Conservation (phyloP, 2,888 invertebrate species). For the Cataglyphis rosenhaueri region DNA sequence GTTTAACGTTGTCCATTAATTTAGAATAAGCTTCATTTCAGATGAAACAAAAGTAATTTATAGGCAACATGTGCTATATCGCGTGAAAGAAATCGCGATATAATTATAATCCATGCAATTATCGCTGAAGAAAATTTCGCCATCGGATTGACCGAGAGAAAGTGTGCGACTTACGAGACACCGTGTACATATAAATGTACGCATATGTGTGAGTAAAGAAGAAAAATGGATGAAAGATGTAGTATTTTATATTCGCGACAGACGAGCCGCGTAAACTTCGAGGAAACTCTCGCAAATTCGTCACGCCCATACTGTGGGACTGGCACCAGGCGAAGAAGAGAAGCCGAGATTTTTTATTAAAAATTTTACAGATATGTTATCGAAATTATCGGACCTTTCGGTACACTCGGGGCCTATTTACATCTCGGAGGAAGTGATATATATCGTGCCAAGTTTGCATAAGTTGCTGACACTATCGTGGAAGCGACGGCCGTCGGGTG, state of each 20-base stretch:
- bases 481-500: constrained; percentile 59
- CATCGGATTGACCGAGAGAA: background rate
- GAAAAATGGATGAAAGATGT: background rate
- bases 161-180: background rate
- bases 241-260: constrained; percentile 8
- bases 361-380: constrained; percentile 23
- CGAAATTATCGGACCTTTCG: constrained; percentile 28
- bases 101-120: background rate
- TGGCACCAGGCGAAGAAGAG: background rate
- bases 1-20: background rate
- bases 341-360: background rate
- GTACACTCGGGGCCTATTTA: background rate
- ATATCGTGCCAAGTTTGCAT: constrained; percentile 2
- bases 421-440: constrained; percentile 7
- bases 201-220: background rate
- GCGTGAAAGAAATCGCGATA: background rate
- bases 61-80: background rate
- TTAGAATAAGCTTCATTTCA: background rate
- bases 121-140: background rate
- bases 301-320: constrained; percentile 4
- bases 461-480: background rate
- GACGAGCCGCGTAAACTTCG: constrained; percentile 6
- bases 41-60: background rate
- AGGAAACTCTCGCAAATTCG: constrained; percentile 21
- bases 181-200: background rate